Conservation (phyloP, 2,113 vertebrate species). For the Actinemys pallida region DNA sequence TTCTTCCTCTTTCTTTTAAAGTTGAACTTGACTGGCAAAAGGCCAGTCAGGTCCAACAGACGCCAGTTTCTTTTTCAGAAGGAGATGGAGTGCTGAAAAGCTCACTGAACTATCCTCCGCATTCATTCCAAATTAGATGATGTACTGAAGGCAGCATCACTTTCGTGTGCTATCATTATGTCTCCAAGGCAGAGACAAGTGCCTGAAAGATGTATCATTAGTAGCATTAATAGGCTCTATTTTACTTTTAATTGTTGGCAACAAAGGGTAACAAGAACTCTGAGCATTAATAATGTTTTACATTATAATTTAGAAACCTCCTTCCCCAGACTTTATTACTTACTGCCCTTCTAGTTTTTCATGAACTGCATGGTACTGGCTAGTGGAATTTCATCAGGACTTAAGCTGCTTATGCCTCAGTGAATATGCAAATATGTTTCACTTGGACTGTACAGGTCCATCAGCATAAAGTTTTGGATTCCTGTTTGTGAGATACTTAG, state of each 20-base stretch:
- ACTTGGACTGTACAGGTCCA: not conserved
- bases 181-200: not conserved
- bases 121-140: not conserved
- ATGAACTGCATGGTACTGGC: not conserved
- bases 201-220: not conserved
- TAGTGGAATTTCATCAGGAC: not conserved
- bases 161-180: not conserved
- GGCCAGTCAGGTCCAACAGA: not conserved
- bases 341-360: not conserved
- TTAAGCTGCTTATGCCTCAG: not conserved
- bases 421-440: not conserved
- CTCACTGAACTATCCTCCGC: not conserved
- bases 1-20: slow-evolving; percentile 6
- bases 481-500: not conserved
- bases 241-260: slow-evolving; percentile 28
- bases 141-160: not conserved
- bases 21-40: not conserved
- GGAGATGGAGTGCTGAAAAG: not conserved
- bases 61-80: not conserved
- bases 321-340: slow-evolving; percentile 6
- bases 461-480: not conserved
- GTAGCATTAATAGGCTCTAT: not conserved
- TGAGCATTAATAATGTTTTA: not conserved
- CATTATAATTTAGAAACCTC: not conserved
- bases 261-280: slow-evolving; percentile 28